Percentiles rank a stretch among this genome's conserved stretches.
These are phyloP conservation scores for Noctua comes DNA, from an alignment of 2,888 invertebrate species.

Conservation along the genomic window DNA sequence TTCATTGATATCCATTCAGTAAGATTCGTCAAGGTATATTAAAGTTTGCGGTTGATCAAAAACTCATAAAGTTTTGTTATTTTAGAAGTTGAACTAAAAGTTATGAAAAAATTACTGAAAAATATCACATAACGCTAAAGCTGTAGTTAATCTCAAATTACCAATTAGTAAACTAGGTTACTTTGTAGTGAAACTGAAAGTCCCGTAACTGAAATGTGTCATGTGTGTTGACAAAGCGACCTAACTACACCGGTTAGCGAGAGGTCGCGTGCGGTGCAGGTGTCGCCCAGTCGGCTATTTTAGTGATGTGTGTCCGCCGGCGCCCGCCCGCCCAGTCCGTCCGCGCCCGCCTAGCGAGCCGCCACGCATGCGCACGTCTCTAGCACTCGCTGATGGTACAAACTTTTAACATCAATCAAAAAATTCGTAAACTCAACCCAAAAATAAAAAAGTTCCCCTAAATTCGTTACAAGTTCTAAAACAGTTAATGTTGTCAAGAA, in stretches of 20 bases:
- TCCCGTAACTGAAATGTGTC: slow-evolving; percentile 65
- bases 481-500: background rate
- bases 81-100: background rate
- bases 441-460: slow-evolving; percentile 3
- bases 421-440: slow-evolving; percentile 31
- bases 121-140: background rate
- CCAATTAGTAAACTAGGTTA: slow-evolving; percentile 39
- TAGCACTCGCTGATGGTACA: slow-evolving; percentile 35
- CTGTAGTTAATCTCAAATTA: slow-evolving; percentile 13
- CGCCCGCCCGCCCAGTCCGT: slow-evolving; percentile 83
- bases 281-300: slow-evolving; percentile 84
- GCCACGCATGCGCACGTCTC: slow-evolving; percentile 68
- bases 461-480: slow-evolving; percentile 26
- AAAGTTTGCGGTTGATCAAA: slow-evolving; percentile 5
- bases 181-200: slow-evolving; percentile 46
- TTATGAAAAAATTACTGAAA: background rate
- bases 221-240: slow-evolving; percentile 82
- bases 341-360: slow-evolving; percentile 75
- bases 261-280: slow-evolving; percentile 86
- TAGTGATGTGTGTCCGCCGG: slow-evolving; percentile 77
- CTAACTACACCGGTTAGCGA: slow-evolving; percentile 78
- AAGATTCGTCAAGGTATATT: slow-evolving; percentile 17
- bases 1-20: slow-evolving; percentile 39
- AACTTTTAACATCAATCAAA: slow-evolving; percentile 59
- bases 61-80: background rate